Base-by-base conservation (phyloP, 2,888 invertebrate genomes). In the Dolichopus griseipennis region DNA sequence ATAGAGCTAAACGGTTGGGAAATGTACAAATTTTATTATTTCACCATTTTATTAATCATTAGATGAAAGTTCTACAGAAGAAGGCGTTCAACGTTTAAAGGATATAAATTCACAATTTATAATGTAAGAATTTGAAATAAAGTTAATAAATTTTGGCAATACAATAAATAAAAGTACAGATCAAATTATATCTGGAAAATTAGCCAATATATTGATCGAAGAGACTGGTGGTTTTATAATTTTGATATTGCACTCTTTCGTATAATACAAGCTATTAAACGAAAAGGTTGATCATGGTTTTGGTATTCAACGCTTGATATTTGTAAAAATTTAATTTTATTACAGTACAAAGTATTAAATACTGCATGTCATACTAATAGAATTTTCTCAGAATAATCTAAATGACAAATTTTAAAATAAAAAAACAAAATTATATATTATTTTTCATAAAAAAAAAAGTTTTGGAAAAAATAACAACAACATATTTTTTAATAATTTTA, bases 231-330 rank as follows among this genome's bases (percentile, higher is more conserved):
- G 83, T 71, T 85, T 18, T 86, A 84, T 71, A 84, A 83, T 69
- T 86, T 88, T 73, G 84, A 84, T 67, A 85, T 87, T 73, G 87
- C 88, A 0, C 80, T 88, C 74, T 83, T 83, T 18, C 85, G 86
- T 69, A 80, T 90, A 0, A 79, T 84, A 22, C 85, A 83, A 72
- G 85, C 86, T 71, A 84, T 84, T 69, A 85, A 84, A 71, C 84
- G 82, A 73, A 76, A 76, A 65, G 76, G 81, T 1, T 83, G 82
- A 52, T 82, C 87, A 0, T 81, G 82, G 69, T 83, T 86, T 0
- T 90, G 90, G 90, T 88, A 88, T 80, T 84, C 85, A 41, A 83
- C 85, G 68, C 78, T 91, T 65, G 84, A 85, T 66, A 84, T 87
- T 71, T 86, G 87, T 3, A 82, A n/a, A n/a, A n/a, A n/a, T n/a